Evolutionary conservation across 2,113 vertebrate species (phyloP), one percentile per base, ranked within the genome.

Genomic region (Cephalophus harveyi): DNA sequence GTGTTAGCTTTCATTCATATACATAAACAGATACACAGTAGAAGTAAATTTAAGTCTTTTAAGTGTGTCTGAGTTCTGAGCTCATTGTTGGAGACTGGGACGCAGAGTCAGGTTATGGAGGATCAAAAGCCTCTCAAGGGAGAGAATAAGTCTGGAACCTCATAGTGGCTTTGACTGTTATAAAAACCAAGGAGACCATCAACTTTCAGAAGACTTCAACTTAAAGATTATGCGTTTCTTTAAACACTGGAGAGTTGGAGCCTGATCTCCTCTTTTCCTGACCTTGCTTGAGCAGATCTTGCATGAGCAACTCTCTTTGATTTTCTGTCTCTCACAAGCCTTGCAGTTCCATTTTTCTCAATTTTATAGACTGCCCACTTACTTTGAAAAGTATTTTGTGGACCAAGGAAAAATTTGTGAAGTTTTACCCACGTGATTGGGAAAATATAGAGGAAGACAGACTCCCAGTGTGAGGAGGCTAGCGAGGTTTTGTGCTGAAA

Each of bases 401-500:
- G 81, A 91, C 48, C 10, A 16, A 79, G 76, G 62, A 94, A 67
- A 92, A 64, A 60, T 71, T 81, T 78, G 84, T 50, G 88, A 96
- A 78, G 33, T 28, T 71, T 87, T 79, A 87, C 64, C 33, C 23
- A 14, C 71, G 14, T 60, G 21, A 36, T 36, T 4, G 40, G 59
- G 23, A 23, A 52, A 40, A 43, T 46, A 36, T 33, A 33, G 71
- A 71, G 27, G 60, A 71, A 15, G 90, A 60, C 1, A 55, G 27
- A 59, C n/a, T 89, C 50, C 67, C 43, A 78, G 52, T 71, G 83
- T 85, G 92, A 98, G 23, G 82, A 98, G 36, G 33, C 25, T 19
- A 79, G 86, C 97, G 71, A 54, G 78, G 95, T 59, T 96, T 93
- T 98, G 94, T 84, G 52, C 87, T 87, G 96, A 97, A 97, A 98